Evolutionary conservation across 2,888 invertebrate genomes (phyloP), one percentile per base, ranked within the genome.

Genomic region (Drosophila prolongata): DNA sequence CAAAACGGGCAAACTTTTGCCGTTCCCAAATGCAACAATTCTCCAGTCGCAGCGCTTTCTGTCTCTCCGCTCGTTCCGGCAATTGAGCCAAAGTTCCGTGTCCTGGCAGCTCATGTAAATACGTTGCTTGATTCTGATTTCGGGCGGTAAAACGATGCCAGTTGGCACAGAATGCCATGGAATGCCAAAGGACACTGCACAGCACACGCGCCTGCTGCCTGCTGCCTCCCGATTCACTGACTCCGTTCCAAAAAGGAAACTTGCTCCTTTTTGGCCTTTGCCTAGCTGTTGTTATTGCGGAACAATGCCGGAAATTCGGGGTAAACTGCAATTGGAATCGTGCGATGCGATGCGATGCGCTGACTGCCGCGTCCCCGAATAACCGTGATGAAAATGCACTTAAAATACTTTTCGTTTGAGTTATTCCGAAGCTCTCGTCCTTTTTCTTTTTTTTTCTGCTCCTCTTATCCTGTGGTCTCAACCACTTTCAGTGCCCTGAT

Each of bases 331-430:
- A 79, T 80, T 76, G 86, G 66, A 80, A 85, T 75, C 72, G 77
- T 60, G 70, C 65, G 56, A 24, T 24, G 24, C 24, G 24, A 19
- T 24, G 24, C 24, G 24, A 65, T 68, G 65, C 65, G 50, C 61
- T 50, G 70, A 47, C 69, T 71, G 71, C 52, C 69, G 72, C 75
- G 75, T 74, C 69, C 87, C 87, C 79, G 79, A 79, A 86, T 80
- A 84, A 76, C 80, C 77, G 80, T 88, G 80, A 87, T 87, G 85
- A 82, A 87, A 87, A 88, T 88, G 85, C 84, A 82, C 87, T 88
- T 85, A 77, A 87, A 87, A 87, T 88, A 85, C 85, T 88, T 88
- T 80, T 78, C 73, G 75, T 79, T 86, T 78, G 62, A 82, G 74
- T 85, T 67, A 80, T 76, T 79, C 71, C 72, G 56, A 68, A 68